Base-by-base conservation (phyloP, 2,888 invertebrate genomes). In the Archips crataeganus region DNA sequence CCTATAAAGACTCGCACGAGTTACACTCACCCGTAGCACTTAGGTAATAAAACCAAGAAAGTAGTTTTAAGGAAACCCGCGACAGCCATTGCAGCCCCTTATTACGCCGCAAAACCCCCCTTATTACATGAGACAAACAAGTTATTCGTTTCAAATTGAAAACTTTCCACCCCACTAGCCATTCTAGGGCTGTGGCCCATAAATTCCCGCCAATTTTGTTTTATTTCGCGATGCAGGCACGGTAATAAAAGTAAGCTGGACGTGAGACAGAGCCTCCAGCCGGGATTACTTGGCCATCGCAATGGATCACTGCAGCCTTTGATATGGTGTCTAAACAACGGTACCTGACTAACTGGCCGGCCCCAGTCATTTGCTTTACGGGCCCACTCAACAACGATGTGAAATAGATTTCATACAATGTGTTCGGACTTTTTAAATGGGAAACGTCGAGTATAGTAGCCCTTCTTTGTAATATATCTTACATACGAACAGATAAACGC, bases 131-230 rank as follows among this genome's bases (percentile, higher is more conserved):
- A 89, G 90, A 92, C 93, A 93, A 93, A 93, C 93, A 93, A 92
- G 91, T 94, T 93, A 94, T 94, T 92, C 92, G 92, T 93, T 94
- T 93, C 93, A 93, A 93, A 94, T 94, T 94, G 94, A 94, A 94
- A 94, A 93, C 91, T 94, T 93, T 92, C 92, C 92, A 89, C 93
- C 93, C 93, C 92, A 93, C 92, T 92, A 90, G 92, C 91, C 90
- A 87, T 88, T 86, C 84, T 87, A 87, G 87, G 92, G 87, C 89
- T 89, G 90, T 85, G 90, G 90, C 86, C 89, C 91, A 93, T 94
- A 94, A 94, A 94, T 94, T 94, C 92, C 90, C 89, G 92, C 90
- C 94, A 94, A 94, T 94, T 94, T 94, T 94, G 94, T 94, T 94
- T 94, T 94, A 94, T 93, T 94, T 93, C 90, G 87, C 85, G 85